These are phyloP conservation scores for Hypselothyrea guttata DNA, from an alignment of 2,888 invertebrate genomes.

Conservation along the genomic window DNA sequence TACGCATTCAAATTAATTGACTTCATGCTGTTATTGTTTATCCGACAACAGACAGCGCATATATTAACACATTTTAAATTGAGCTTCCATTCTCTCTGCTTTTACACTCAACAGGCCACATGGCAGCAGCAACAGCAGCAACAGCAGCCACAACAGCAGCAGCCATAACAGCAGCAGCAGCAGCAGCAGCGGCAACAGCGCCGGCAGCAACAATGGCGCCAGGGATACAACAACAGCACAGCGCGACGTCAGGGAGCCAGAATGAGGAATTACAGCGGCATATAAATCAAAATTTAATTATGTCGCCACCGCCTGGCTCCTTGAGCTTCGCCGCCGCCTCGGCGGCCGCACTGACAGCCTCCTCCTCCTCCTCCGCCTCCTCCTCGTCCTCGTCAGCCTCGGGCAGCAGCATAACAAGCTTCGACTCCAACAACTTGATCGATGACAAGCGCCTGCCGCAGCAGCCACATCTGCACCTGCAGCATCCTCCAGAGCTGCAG, in stretches of 20 bases:
- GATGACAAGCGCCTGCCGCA: slow-evolving; percentile 68
- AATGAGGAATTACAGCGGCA: slow-evolving; percentile 73
- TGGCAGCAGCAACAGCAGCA: slow-evolving; percentile 41
- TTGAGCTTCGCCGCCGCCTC: slow-evolving; percentile 48
- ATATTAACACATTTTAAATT: slow-evolving; percentile 75
- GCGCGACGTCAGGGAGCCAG: slow-evolving; percentile 30
- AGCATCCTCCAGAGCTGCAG: slow-evolving; percentile 49
- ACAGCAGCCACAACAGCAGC: slow-evolving; percentile 37
- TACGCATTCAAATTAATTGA: slow-evolving; percentile 75
- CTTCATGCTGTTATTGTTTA: slow-evolving; percentile 77
- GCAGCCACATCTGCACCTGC: slow-evolving; percentile 33
- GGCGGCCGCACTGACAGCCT: slow-evolving; percentile 52
- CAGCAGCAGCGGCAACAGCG: slow-evolving; percentile 9
- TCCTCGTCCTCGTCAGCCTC: slow-evolving; percentile 8
- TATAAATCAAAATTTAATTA: slow-evolving; percentile 82
- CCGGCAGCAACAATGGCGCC: slow-evolving; percentile 35
- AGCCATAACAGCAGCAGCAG: slow-evolving; percentile 20
- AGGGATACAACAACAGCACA: slow-evolving; percentile 30
- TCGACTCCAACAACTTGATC: slow-evolving; percentile 77
- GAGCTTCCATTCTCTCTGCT: slow-evolving; percentile 9
- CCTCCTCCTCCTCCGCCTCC: slow-evolving; percentile 3
- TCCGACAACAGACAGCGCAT: slow-evolving; percentile 51
- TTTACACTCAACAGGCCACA: slow-evolving; percentile 39
- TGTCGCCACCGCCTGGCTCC: slow-evolving; percentile 65
- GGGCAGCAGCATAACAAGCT: slow-evolving; percentile 77